Evolutionary conservation across 2,113 vertebrate genomes (phyloP), one percentile per base, ranked within the genome.

Genomic region (Albula goreensis): DNA sequence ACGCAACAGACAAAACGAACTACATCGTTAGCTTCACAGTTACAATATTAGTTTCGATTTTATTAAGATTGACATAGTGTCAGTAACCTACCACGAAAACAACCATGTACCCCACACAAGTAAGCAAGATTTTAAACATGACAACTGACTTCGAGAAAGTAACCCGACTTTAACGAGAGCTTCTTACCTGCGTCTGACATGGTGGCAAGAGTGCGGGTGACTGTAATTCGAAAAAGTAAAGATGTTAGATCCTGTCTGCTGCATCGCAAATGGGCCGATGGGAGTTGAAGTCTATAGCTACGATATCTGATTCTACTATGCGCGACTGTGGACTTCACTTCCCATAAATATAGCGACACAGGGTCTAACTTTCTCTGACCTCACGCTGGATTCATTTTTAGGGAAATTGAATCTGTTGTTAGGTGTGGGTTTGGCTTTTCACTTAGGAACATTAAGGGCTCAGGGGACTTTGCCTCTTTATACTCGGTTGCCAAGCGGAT

Each of bases 161-260:
- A 25, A 41, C n/a, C 17, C 7, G 3, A 4, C 17, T 5, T 22
- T 41, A 41, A 41, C 31, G 31, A 41, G 31, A 1, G 17, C 53
- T 78, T 19, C 90, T 91, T 81, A 94, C 93, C 88, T 91, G 88
- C 1, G 19, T 2, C 84, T 4, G 85, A 87, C 92, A 93, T 93
- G n/a, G 41, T 78, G 11, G 17, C 63, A 31, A 74, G 5, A 10
- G 70, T 74, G 70, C 70, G 70, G n/a, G 9, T 31, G 70, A 74
- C 22, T 56, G 6, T 9, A 8, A n/a, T 25, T n/a, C n/a, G 22
- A 74, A 74, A 22, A 25, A n/a, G 22, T 31, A 8, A 17, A 17
- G 5, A n/a, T 4, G 60, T 70, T 74, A 74, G 12, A 74, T 22
- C 17, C 6, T 17, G 8, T 8, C 19, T n/a, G 6, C 17, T 70